phyloP scores from a whole-genome alignment of 1,140 invertebrate species.

The Tetraneura akinire region DNA sequence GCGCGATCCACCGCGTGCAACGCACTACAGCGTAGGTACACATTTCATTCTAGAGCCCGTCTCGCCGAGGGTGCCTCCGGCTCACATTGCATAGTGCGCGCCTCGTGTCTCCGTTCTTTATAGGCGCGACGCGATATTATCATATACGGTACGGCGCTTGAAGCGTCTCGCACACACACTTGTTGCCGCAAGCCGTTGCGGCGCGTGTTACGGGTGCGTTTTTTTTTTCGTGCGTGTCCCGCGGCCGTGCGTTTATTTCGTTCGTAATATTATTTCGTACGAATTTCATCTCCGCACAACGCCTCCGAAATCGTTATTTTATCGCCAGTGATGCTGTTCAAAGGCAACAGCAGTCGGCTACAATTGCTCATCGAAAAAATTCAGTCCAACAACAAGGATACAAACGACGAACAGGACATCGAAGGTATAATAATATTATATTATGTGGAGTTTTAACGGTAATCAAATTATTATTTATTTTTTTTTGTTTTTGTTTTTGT shows the following conservation, averaged over 20 bases:
- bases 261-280: not conserved
- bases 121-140: not conserved
- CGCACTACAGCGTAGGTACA: not conserved
- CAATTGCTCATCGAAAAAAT: conserved; percentile 51
- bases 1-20: not conserved
- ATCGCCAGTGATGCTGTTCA: conserved; percentile 44
- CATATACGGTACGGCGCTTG: not conserved
- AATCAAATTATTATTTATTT: too few species aligned
- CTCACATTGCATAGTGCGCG: too few species aligned
- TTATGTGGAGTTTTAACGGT: too few species aligned
- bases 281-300: not conserved
- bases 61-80: conserved; percentile 22
- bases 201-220: not conserved
- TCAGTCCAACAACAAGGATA: conserved; percentile 46
- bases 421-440: conserved; percentile 14
- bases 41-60: not conserved
- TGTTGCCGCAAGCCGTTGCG: not conserved
- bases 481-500: too few species aligned
- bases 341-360: conserved; percentile 51
- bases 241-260: not conserved
- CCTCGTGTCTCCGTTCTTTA: not conserved
- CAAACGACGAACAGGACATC: conserved; percentile 43
- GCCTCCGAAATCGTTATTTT: not conserved
- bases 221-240: not conserved
- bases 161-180: not conserved